Percentiles rank a stretch among this genome's conserved stretches.
Evolutionary conservation across 2,113 vertebrate species (phyloP).

Genomic region (Orientallactaga bullata): DNA sequence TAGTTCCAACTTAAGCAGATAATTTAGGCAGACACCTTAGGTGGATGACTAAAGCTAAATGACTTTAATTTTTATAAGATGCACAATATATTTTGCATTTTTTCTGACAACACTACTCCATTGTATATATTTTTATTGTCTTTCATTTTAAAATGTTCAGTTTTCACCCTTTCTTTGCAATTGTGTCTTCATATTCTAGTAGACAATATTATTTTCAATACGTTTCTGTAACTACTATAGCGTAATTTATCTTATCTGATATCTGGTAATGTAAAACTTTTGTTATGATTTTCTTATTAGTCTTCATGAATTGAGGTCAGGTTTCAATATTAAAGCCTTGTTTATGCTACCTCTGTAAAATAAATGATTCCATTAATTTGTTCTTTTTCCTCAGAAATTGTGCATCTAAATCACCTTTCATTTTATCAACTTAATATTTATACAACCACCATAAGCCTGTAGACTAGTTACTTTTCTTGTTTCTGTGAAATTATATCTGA

Average conservation of each 20-base stretch:
- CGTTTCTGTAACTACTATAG: slow-evolving; percentile 20
- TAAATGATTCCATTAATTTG: background rate
- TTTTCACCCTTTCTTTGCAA: background rate
- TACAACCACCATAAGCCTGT: background rate
- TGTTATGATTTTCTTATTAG: background rate
- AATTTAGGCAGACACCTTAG: too few species aligned
- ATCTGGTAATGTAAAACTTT: background rate
- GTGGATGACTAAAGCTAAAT: background rate
- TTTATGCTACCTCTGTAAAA: background rate
- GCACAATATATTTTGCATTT: background rate
- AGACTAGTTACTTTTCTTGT: background rate
- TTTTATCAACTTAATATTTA: slow-evolving; percentile 41
- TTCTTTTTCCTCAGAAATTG: background rate
- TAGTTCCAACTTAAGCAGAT: too few species aligned
- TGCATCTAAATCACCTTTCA: background rate
- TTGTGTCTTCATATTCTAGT: background rate
- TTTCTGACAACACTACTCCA: background rate
- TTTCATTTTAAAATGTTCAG: slow-evolving; percentile 2
- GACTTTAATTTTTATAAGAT: slow-evolving; percentile 14
- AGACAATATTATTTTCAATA: background rate
- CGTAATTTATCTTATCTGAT: background rate
- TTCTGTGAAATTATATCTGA: background rate
- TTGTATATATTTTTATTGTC: background rate
- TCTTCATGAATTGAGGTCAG: slow-evolving; percentile 14
- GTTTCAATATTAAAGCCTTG: background rate